Evolutionary conservation across 2,797 vertebrate species (phyloP).

Genomic region (Gallirallus australis): DNA sequence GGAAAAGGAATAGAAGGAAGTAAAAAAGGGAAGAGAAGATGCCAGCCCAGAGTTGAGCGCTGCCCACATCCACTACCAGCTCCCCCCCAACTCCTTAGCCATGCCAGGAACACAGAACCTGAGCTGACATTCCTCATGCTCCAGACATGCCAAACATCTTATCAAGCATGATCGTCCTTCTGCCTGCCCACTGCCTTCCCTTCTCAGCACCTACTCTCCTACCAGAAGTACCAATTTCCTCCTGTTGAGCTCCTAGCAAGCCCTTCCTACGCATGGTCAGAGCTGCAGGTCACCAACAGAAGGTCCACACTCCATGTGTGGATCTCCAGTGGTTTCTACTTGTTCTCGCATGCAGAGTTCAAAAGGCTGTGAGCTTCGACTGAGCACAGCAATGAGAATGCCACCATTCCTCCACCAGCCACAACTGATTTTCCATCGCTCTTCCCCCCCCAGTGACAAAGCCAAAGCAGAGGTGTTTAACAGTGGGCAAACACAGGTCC

Average conservation of each 20-base stretch:
- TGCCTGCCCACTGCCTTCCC: not conserved
- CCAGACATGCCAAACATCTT: not conserved
- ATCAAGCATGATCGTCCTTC: not conserved
- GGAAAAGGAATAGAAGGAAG: too few species aligned
- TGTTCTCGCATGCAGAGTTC: not conserved
- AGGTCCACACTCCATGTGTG: not conserved
- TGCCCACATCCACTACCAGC: not conserved
- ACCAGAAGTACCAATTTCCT: not conserved
- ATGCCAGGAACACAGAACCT: fast-evolving
- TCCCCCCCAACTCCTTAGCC: not conserved
- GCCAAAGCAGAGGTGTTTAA: not conserved
- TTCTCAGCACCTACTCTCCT: not conserved
- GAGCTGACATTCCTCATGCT: not conserved
- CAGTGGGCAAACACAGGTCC: not conserved
- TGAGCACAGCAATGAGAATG: fast-evolving
- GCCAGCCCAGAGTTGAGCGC: fast-evolving
- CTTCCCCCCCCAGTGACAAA: not conserved
- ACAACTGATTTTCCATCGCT: fast-evolving
- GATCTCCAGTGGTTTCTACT: fast-evolving
- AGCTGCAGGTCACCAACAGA: not conserved
- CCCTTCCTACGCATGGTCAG: fast-evolving
- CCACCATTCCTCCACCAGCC: too few species aligned
- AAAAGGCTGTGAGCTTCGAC: not conserved
- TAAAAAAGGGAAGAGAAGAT: not conserved
- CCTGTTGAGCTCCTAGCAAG: not conserved